These are phyloP conservation scores for Actinemys pallida DNA, from an alignment of 2,113 vertebrate genomes.

Conservation along the genomic window DNA sequence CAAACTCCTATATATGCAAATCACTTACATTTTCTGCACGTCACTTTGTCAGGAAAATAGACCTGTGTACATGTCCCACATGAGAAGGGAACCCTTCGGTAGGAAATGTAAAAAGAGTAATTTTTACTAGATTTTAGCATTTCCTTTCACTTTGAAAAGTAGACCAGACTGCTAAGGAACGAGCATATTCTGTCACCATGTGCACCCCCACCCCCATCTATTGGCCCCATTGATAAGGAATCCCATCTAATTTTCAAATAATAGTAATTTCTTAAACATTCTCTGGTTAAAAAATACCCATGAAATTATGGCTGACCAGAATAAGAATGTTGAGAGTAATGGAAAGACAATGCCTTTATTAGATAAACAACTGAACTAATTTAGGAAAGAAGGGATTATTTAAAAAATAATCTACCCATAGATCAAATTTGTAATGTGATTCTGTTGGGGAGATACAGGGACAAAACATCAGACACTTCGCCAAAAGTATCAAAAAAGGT, in stretches of 20 bases:
- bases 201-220: not conserved
- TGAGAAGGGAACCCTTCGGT: not conserved
- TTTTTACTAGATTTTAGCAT: not conserved
- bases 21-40: not conserved
- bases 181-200: not conserved
- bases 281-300: too few relatives aligned
- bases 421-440: not conserved
- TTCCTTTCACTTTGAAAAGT: not conserved
- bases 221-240: not conserved
- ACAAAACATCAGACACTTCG: not conserved
- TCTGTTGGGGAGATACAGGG: not conserved
- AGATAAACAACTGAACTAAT: fast-evolving
- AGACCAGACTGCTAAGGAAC: not conserved
- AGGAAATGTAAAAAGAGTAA: not conserved
- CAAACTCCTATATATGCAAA: not conserved
- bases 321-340: not conserved
- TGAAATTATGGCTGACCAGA: not conserved
- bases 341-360: not conserved
- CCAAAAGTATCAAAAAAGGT: not conserved
- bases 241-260: not conserved
- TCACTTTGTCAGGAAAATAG: not conserved
- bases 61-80: not conserved
- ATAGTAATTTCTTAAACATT: not conserved
- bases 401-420: not conserved
- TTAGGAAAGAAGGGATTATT: not conserved